Conservation (phyloP, 2,888 invertebrate species). For the Auanema sp. region DNA sequence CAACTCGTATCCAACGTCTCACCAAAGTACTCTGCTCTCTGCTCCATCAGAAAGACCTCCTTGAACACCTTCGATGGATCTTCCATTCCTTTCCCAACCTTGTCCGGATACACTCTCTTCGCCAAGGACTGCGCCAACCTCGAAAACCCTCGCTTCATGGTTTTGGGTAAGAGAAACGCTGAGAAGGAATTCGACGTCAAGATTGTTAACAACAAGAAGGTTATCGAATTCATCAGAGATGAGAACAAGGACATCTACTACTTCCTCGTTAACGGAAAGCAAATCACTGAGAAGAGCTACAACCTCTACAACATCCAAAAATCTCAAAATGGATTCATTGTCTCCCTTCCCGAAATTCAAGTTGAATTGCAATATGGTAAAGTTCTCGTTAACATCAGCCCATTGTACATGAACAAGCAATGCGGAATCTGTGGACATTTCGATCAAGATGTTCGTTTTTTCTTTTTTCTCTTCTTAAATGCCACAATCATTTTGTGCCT, state of each 20-base stretch:
- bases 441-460: constrained; percentile 41
- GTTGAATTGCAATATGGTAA: constrained; percentile 52
- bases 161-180: constrained; percentile 62
- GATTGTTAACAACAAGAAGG: constrained; percentile 41
- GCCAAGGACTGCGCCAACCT: constrained; percentile 66
- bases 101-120: constrained; percentile 65
- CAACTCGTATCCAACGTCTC: background rate
- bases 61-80: constrained; percentile 62
- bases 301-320: constrained; percentile 19
- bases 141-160: constrained; percentile 61
- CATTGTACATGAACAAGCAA: constrained; percentile 43
- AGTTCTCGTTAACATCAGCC: constrained; percentile 45
- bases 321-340: constrained; percentile 15
- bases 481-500: constrained; percentile 21
- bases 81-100: constrained; percentile 52
- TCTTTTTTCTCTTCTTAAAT: background rate
- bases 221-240: constrained; percentile 27
- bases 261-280: constrained; percentile 39
- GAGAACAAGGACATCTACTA: constrained; percentile 25
- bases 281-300: constrained; percentile 34
- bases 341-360: constrained; percentile 31
- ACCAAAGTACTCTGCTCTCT: background rate
- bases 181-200: constrained; percentile 43
- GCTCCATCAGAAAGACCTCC: constrained; percentile 7
- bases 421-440: constrained; percentile 63